A percentile compares a stretch with the other conserved stretches of the same genome.
Conservation (phyloP, 2,113 vertebrate genomes). For the Trochalopteron elliotii region DNA sequence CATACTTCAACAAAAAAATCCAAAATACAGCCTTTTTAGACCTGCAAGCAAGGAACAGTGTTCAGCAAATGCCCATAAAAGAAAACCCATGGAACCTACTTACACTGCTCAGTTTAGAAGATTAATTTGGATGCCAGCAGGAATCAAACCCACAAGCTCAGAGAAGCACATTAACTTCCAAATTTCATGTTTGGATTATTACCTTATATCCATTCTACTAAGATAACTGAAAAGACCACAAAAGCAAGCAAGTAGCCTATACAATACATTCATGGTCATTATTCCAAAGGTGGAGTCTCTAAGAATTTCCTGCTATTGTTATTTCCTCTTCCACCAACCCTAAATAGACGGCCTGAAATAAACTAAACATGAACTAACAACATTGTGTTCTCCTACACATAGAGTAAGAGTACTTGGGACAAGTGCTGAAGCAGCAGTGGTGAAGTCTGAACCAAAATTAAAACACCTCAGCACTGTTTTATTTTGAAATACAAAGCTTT, state of each 20-base stretch:
- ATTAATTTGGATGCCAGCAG: not conserved
- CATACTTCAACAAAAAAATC: not conserved
- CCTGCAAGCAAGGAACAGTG: not conserved
- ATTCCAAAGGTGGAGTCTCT: conserved; percentile 58
- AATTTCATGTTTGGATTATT: not conserved
- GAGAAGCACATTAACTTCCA: not conserved
- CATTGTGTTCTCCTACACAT: not conserved
- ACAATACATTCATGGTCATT: not conserved
- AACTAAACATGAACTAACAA: not conserved
- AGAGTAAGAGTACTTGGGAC: not conserved
- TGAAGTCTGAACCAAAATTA: not conserved
- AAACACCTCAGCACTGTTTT: not conserved
- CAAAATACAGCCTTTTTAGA: not conserved
- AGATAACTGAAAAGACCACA: not conserved
- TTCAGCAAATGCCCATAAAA: not conserved
- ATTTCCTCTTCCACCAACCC: conserved; percentile 40
- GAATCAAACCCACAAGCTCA: not conserved
- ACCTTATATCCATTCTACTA: not conserved
- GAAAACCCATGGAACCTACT: not conserved
- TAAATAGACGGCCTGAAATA: conserved; percentile 46
- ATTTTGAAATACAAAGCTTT: not conserved
- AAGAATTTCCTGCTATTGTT: conserved; percentile 67
- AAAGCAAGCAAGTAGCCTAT: not conserved
- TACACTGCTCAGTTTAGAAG: not conserved
- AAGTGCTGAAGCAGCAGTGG: not conserved